Conservation (phyloP, 1,140 invertebrate genomes). For the Stegodyphus dumicola region DNA sequence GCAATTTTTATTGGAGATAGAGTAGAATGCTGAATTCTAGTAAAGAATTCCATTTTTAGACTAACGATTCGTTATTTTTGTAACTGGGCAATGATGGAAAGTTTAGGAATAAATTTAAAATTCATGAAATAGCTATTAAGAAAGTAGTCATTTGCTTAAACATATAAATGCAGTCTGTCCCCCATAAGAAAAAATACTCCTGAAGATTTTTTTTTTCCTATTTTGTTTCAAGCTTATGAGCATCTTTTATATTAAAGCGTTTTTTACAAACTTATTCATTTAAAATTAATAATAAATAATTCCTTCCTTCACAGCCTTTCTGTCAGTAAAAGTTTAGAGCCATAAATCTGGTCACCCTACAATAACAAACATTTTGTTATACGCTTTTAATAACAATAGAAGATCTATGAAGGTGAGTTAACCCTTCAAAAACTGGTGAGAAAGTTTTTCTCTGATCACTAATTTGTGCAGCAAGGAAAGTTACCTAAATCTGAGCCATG, state of each 20-base stretch:
- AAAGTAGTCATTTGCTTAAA: neutral
- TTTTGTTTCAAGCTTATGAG: neutral
- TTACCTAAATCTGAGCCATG: conserved; percentile 25
- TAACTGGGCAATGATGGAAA: too few species aligned
- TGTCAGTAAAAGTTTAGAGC: neutral
- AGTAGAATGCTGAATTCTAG: too few species aligned
- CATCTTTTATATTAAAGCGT: neutral
- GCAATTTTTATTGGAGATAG: too few species aligned
- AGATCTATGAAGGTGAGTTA: conserved; percentile 29
- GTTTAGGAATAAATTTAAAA: too few species aligned
- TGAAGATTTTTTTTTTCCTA: neutral
- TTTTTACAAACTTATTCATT: neutral
- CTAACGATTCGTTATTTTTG: too few species aligned
- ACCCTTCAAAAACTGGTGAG: conserved; percentile 34
- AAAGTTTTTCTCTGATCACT: conserved; percentile 26
- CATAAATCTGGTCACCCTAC: conserved; percentile 32
- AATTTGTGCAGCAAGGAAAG: conserved; percentile 45
- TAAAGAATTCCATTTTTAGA: too few species aligned
- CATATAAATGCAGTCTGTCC: neutral
- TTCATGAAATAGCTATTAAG: too few species aligned
- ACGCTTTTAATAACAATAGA: conserved; percentile 13
- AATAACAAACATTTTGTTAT: conserved; percentile 27
- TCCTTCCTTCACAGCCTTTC: neutral
- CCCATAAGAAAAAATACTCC: neutral
- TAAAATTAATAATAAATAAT: neutral